A percentile compares a stretch with the other conserved stretches of the same genome.
Conservation (phyloP, 2,888 invertebrate species). For the Nymphalis c-album region DNA sequence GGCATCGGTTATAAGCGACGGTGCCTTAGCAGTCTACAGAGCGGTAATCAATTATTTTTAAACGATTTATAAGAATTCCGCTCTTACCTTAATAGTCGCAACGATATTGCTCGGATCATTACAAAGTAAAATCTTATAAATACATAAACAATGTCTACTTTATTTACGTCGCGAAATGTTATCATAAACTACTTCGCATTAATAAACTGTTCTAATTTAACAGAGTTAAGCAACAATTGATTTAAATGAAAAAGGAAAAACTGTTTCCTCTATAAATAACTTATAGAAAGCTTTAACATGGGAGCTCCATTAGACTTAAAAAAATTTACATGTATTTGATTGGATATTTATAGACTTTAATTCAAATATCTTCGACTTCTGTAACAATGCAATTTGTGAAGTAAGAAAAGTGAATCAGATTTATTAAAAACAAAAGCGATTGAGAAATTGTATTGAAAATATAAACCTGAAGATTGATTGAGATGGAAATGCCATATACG, state of each 20-base stretch:
- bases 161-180: neutral
- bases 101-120: slow-evolving; percentile 4
- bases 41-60: slow-evolving; percentile 26
- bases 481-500: neutral
- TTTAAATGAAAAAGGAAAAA: too few relatives aligned
- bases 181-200: neutral
- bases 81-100: slow-evolving; percentile 13
- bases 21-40: slow-evolving; percentile 13
- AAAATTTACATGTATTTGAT: too few relatives aligned
- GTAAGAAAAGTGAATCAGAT: too few relatives aligned
- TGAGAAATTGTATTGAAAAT: neutral
- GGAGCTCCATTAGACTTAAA: too few relatives aligned
- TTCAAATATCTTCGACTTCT: too few relatives aligned
- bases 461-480: neutral
- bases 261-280: too few relatives aligned
- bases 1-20: slow-evolving; percentile 20
- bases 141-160: slow-evolving; percentile 1
- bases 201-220: neutral
- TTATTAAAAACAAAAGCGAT: neutral
- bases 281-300: too few relatives aligned
- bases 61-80: slow-evolving; percentile 25
- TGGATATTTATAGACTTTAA: too few relatives aligned
- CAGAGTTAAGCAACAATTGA: too few relatives aligned
- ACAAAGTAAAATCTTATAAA: slow-evolving; percentile 10
- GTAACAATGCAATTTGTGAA: too few relatives aligned